These are phyloP conservation scores for Elysia crispata DNA, from an alignment of 2,888 invertebrate species.

Conservation along the genomic window DNA sequence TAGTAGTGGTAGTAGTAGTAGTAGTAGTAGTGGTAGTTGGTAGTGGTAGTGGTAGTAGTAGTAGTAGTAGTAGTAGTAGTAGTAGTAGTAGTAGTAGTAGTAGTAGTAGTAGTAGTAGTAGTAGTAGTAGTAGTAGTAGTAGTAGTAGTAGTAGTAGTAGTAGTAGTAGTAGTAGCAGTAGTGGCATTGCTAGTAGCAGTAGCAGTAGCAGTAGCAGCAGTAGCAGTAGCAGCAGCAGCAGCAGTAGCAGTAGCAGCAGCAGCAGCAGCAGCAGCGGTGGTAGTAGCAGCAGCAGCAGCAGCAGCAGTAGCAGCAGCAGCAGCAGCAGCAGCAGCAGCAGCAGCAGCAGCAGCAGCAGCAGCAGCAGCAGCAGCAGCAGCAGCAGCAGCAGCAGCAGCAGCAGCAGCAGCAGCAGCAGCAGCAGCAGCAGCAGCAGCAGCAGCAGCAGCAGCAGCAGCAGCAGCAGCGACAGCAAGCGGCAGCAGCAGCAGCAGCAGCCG, in stretches of 20 bases:
- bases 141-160: conserved; percentile 31
- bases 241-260: conserved; percentile 17
- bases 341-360: background rate
- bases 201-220: conserved; percentile 1
- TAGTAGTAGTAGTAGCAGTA: conserved; percentile 9
- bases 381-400: conserved; percentile 15
- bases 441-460: too few relatives aligned
- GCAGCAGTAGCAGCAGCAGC: too few relatives aligned
- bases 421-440: background rate
- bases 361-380: conserved; percentile 3
- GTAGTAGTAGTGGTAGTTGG: background rate
- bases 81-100: conserved; percentile 15
- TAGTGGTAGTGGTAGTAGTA: conserved; percentile 13
- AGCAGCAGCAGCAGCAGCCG: too few relatives aligned
- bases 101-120: too few relatives aligned
- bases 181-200: too few relatives aligned
- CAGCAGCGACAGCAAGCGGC: too few relatives aligned
- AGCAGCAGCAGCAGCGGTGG: background rate
- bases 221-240: conserved; percentile 20
- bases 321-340: too few relatives aligned
- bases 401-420: background rate
- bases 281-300: background rate
- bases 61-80: conserved; percentile 18
- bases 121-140: conserved; percentile 30
- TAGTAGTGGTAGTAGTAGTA: conserved; percentile 20